phyloP scores from a whole-genome alignment of 1,140 invertebrate genomes.

The Dreissena rostriformis region DNA sequence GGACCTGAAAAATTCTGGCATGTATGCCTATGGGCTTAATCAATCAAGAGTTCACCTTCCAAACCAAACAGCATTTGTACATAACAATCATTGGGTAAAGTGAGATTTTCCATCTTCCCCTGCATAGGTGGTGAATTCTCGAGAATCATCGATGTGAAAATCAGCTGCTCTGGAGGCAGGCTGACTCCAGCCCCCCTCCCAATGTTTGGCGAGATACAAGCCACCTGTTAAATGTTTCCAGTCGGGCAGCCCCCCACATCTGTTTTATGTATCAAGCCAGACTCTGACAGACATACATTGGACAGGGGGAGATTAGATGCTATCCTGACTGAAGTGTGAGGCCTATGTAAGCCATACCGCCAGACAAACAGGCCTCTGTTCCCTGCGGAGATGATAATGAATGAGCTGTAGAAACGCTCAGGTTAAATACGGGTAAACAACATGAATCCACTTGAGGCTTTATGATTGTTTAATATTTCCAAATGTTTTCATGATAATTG shows the following conservation, averaged over 20 bases:
- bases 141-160: not conserved
- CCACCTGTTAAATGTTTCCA: conserved; percentile 56
- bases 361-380: not conserved
- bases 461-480: not conserved
- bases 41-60: too few relatives aligned
- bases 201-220: conserved; percentile 31
- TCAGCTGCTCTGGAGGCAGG: conserved; percentile 44
- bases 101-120: too few relatives aligned
- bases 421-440: too few relatives aligned
- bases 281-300: conserved; percentile 44
- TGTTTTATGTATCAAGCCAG: conserved; percentile 49
- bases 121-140: too few relatives aligned
- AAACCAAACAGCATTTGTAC: too few relatives aligned
- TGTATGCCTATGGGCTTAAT: too few relatives aligned
- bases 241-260: conserved; percentile 17
- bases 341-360: not conserved
- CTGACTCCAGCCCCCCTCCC: conserved; percentile 32
- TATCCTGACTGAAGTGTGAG: conserved; percentile 5
- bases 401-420: too few relatives aligned
- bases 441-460: not conserved
- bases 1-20: too few relatives aligned
- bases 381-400: too few relatives aligned
- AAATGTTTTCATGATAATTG: not conserved
- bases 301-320: conserved; percentile 49
- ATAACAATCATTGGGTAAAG: too few relatives aligned